Conservation (phyloP, 1,140 invertebrate species). For the Pissodes strobi region DNA sequence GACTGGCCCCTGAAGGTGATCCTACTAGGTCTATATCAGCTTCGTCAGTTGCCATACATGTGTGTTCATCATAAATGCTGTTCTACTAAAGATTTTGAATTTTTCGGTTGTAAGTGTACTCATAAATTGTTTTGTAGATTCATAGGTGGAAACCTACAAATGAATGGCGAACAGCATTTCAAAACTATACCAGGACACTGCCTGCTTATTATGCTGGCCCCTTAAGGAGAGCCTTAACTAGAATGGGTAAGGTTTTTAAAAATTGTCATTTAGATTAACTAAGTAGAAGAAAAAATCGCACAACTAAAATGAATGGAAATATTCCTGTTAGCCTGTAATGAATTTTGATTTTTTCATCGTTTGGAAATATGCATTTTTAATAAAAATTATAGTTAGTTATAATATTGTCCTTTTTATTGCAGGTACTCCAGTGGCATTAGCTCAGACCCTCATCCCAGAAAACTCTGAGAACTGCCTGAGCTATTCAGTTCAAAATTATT, state of each 20-base stretch:
- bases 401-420: constrained; percentile 42
- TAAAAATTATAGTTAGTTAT: background rate
- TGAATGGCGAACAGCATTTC: constrained; percentile 89
- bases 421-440: constrained; percentile 71
- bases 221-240: constrained; percentile 83
- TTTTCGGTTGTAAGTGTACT: too few species aligned
- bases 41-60: too few species aligned
- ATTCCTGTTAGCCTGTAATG: too few species aligned
- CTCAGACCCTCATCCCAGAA: constrained; percentile 86
- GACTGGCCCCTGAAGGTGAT: constrained; percentile 56
- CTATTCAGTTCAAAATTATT: constrained; percentile 90
- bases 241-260: constrained; percentile 76
- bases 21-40: constrained; percentile 81
- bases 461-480: constrained; percentile 91
- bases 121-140: constrained; percentile 59
- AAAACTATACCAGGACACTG: constrained; percentile 92
- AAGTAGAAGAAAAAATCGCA: too few species aligned
- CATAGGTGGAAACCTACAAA: constrained; percentile 88
- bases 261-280: too few species aligned
- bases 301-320: too few species aligned
- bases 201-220: constrained; percentile 92
- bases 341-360: too few species aligned
- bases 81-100: too few species aligned
- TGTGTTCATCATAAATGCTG: too few species aligned
- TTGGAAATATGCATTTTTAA: too few species aligned